Evolutionary conservation across 2,888 invertebrate genomes (phyloP), one percentile per base, ranked within the genome.

Genomic region (Pyralis farinalis): DNA sequence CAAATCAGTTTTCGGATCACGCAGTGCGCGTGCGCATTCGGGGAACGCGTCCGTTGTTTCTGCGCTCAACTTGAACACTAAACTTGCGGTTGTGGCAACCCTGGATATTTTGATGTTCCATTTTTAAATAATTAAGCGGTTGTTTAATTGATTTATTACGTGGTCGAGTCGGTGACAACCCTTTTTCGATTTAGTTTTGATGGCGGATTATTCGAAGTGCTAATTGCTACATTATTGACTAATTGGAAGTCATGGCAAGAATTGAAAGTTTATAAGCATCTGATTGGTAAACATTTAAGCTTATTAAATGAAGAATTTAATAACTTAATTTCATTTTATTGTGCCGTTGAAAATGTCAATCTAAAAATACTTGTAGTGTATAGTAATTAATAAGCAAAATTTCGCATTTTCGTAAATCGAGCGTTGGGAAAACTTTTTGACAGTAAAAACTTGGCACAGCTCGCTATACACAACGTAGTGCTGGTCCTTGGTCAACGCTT

Each of bases 1-100:
- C 46, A 47, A 58, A 71, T 82, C 63, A 71, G 64, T 63, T 70
- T 79, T 73, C 80, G 59, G 54, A 71, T 74, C 83, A 84, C 83
- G 81, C 46, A 1, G 40, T 38, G 43, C 49, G 57, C 62, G 55
- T 49, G 65, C 66, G 67, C 66, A 63, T 81, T 84, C 79, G 72
- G 9, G 49, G 79, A 79, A 83, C 67, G 60, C 84, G 85, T 84
- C 80, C 79, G 77, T 53, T 35, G 55, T 49, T 53, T 55, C 50
- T 68, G 74, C 72, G 60, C 55, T 70, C 71, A 63, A 60, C 44
- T 53, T 44, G 45, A 45, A 46, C 47, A 70, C 71, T 74, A 67
- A 49, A n/a, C n/a, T n/a, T n/a, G n/a, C n/a, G n/a, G 53, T 49
- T 12, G 30, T 43, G 16, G 7, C 25, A 25, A 7, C 12, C 10